phyloP scores from a whole-genome alignment of 2,113 vertebrate genomes.

The Lagopus muta region DNA sequence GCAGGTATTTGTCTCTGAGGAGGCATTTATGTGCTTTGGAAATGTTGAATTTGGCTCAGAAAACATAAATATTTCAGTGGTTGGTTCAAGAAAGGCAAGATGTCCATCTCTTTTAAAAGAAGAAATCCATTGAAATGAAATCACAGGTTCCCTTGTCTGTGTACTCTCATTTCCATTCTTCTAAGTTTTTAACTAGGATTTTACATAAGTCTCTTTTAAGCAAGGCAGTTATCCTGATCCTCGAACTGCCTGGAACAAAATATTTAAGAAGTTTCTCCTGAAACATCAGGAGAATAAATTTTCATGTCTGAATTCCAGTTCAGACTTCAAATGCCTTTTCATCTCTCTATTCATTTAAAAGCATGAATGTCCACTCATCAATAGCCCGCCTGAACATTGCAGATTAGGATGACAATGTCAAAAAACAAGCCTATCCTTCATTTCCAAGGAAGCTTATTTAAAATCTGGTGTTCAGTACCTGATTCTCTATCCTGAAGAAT shows the following conservation, averaged over 20 bases:
- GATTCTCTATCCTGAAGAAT: neutral
- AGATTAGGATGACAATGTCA: neutral
- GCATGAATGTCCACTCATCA: neutral
- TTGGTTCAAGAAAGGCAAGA: neutral
- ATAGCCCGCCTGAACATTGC: neutral
- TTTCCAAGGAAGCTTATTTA: neutral
- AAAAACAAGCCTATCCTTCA: neutral
- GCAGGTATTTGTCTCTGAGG: neutral
- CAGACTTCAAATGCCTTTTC: conserved; percentile 16
- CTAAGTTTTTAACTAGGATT: neutral
- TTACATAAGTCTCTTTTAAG: neutral
- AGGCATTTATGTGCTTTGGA: neutral
- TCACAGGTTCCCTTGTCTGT: neutral
- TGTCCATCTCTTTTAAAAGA: neutral
- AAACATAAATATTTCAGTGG: neutral
- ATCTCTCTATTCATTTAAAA: neutral
- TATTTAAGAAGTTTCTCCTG: neutral
- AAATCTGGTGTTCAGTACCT: neutral
- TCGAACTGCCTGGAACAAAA: neutral
- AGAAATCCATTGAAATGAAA: neutral
- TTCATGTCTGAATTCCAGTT: conserved; percentile 47
- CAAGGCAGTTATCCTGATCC: neutral
- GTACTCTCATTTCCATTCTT: neutral
- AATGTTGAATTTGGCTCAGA: neutral
- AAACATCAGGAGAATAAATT: conserved; percentile 37